Percentiles rank a stretch among this genome's conserved stretches.
These are phyloP conservation scores for Gila orcuttii DNA, from an alignment of 2,113 vertebrate genomes.

Conservation along the genomic window DNA sequence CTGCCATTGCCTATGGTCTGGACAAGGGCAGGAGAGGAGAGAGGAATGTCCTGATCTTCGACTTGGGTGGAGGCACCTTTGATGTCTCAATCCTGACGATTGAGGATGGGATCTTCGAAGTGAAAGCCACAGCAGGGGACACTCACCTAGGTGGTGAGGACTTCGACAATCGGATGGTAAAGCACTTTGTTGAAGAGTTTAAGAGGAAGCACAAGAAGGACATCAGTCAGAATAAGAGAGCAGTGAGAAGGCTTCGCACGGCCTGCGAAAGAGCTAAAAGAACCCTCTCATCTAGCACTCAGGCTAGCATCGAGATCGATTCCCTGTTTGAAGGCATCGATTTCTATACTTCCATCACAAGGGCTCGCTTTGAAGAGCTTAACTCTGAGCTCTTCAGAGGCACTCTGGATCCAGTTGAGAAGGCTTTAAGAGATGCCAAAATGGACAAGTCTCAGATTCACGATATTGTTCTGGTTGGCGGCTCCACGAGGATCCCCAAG, in stretches of 20 bases:
- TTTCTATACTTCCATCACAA: conserved; percentile 74
- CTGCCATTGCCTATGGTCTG: conserved; percentile 90
- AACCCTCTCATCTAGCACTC: conserved; percentile 71
- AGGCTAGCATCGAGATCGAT: conserved; percentile 72
- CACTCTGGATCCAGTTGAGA: conserved; percentile 72
- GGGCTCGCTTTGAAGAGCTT: conserved; percentile 73
- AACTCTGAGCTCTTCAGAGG: conserved; percentile 72
- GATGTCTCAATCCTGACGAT: conserved; percentile 74
- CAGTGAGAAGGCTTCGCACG: conserved; percentile 69
- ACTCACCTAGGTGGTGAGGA: conserved; percentile 12
- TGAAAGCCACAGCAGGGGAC: conserved; percentile 49
- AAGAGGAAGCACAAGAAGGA: conserved; percentile 73
- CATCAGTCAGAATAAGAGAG: conserved; percentile 70
- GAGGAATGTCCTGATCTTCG: conserved; percentile 71
- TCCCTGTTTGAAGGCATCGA: conserved; percentile 72
- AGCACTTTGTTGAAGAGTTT: conserved; percentile 72
- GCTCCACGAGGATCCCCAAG: conserved; percentile 74
- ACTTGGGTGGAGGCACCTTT: conserved; percentile 54
- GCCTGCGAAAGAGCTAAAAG: conserved; percentile 74
- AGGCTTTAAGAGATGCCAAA: conserved; percentile 69
- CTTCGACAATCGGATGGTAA: conserved; percentile 62
- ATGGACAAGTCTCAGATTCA: conserved; percentile 70
- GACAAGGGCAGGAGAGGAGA: conserved; percentile 80
- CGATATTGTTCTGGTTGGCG: conserved; percentile 71
- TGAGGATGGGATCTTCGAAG: conserved; percentile 75